A percentile compares a stretch with the other conserved stretches of the same genome.
Conservation (phyloP, 2,797 vertebrate species). For the Mustela erminea region DNA sequence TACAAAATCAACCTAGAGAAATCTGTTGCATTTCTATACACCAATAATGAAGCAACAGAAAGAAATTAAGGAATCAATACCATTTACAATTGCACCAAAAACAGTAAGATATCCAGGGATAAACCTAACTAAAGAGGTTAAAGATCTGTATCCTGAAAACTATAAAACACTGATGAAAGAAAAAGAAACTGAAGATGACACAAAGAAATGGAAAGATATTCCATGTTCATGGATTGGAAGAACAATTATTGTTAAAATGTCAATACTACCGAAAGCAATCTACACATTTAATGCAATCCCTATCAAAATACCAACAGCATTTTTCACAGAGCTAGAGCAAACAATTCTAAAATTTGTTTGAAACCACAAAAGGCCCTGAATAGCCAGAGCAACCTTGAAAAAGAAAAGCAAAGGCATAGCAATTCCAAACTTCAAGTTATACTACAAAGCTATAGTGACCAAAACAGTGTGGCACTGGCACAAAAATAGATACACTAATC, state of each 20-base stretch:
- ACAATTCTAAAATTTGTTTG: background rate
- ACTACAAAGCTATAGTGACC: background rate
- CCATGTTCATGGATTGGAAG: no score
- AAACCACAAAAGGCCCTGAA: background rate
- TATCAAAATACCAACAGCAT: no score
- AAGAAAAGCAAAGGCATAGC: background rate
- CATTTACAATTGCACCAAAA: background rate
- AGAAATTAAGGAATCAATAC: background rate
- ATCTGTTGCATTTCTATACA: background rate
- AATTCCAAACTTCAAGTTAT: background rate
- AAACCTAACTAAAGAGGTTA: background rate
- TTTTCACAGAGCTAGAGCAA: no score
- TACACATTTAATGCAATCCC: no score
- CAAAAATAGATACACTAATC: background rate
- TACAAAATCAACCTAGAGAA: background rate
- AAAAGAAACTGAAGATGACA: background rate
- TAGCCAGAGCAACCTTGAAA: background rate
- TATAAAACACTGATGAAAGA: background rate
- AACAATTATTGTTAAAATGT: no score
- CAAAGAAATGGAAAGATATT: no score
- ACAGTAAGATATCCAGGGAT: background rate
- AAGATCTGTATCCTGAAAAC: background rate
- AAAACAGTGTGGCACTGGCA: background rate
- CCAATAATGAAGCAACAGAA: background rate
- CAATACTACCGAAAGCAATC: no score